Conservation (phyloP, 2,797 vertebrate genomes). For the Psittacula derbiana region DNA sequence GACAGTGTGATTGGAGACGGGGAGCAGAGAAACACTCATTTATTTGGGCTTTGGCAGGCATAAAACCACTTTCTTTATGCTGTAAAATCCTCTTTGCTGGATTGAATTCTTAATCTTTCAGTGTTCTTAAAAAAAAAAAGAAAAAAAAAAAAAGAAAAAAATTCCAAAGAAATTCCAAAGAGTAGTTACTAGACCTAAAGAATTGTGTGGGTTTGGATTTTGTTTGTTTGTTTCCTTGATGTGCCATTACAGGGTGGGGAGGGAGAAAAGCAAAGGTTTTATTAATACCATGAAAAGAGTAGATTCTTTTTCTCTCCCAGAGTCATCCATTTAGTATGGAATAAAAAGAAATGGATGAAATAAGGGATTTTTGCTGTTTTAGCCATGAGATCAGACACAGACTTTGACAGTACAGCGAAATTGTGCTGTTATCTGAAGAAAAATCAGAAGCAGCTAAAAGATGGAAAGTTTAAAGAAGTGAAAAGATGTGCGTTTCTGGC, state of each 20-base stretch:
- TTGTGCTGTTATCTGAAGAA: slow-evolving; percentile 42
- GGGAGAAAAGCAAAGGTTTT: neutral
- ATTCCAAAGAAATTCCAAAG: neutral
- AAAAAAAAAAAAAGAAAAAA: neutral
- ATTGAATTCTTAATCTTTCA: neutral
- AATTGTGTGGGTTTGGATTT: neutral
- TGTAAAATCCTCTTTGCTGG: neutral
- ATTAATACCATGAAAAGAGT: neutral
- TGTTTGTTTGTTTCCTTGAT: neutral
- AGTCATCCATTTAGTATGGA: neutral
- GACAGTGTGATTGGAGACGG: too few species aligned
- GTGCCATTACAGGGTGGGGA: neutral
- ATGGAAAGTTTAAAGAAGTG: slow-evolving; percentile 35
- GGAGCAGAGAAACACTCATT: neutral
- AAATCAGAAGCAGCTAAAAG: slow-evolving; percentile 18
- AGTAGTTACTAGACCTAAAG: neutral
- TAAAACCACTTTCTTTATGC: neutral
- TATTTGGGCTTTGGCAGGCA: neutral
- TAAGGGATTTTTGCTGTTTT: neutral
- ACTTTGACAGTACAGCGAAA: neutral
- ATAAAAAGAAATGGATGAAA: neutral
- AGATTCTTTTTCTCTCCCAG: neutral
- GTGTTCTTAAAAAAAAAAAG: neutral
- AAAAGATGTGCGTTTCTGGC: slow-evolving; percentile 21
- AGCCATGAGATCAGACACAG: neutral